A percentile compares a stretch with the other conserved stretches of the same genome.
phyloP scores from a whole-genome alignment of 2,797 vertebrate genomes.

The Microhierax caerulescens region DNA sequence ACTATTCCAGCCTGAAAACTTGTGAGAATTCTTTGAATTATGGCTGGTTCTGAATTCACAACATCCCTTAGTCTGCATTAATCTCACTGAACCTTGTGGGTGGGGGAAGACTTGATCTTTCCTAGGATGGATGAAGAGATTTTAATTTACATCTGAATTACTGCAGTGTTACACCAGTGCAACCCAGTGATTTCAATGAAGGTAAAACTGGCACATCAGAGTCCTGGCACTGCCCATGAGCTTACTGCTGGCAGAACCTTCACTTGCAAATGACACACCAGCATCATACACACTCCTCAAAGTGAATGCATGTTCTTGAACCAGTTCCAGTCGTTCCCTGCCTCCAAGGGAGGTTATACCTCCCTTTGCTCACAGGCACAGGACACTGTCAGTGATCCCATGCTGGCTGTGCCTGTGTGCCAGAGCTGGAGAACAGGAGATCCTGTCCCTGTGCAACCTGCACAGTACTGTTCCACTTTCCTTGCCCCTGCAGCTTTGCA shows the following conservation, averaged over 20 bases:
- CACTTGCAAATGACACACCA: neutral
- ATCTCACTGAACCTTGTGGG: neutral
- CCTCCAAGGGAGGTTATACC: neutral
- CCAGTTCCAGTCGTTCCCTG: neutral
- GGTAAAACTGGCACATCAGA: neutral
- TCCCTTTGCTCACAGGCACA: neutral
- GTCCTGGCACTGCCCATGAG: neutral
- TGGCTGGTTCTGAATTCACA: neutral
- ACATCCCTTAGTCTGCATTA: neutral
- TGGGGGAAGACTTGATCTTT: neutral
- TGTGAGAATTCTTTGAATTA: neutral
- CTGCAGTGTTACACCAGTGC: neutral
- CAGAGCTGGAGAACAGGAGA: neutral
- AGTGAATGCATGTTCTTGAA: neutral
- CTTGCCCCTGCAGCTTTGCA: neutral
- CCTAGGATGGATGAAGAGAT: neutral
- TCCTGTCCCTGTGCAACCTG: neutral
- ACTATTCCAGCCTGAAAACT: neutral
- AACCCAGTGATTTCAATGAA: neutral
- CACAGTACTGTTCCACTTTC: neutral
- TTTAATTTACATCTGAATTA: neutral
- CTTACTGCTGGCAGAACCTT: neutral
- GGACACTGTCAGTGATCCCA: neutral
- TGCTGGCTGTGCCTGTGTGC: rapidly evolving
- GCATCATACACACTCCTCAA: neutral